These are phyloP conservation scores for Rhinatrema bivittatum DNA, from an alignment of 2,797 vertebrate species.

Conservation along the genomic window DNA sequence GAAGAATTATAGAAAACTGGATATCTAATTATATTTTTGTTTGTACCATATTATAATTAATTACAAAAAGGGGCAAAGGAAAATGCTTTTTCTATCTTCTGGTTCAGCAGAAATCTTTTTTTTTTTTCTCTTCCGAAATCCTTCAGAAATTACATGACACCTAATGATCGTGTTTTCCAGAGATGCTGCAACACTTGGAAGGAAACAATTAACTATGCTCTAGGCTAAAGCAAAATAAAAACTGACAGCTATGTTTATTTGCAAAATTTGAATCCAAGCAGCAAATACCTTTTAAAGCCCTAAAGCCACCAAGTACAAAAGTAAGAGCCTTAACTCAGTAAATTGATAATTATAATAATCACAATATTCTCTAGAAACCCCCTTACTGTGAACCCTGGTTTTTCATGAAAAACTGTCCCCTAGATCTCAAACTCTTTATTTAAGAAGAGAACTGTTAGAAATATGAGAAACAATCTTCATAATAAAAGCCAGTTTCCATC, in stretches of 20 bases:
- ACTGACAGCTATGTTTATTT: conserved; percentile 30
- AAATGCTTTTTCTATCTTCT: conserved; percentile 19
- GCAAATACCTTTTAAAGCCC: conserved; percentile 10
- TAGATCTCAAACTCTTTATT: too few species aligned
- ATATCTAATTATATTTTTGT: too few species aligned
- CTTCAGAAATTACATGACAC: conserved; percentile 21
- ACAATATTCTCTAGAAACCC: too few species aligned
- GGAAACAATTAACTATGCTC: conserved; percentile 25
- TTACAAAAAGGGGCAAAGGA: too few species aligned
- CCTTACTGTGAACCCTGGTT: too few species aligned
- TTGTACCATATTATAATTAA: too few species aligned
- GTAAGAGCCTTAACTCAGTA: conserved; percentile 13
- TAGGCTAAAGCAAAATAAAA: conserved; percentile 34
- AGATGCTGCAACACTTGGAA: conserved; percentile 22
- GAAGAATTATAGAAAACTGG: too few species aligned
- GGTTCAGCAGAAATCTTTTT: conserved; percentile 15
- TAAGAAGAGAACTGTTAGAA: too few species aligned
- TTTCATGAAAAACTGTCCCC: too few species aligned
- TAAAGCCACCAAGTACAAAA: conserved; percentile 18
- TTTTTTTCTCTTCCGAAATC: conserved; percentile 25
- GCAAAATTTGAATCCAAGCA: conserved; percentile 15
- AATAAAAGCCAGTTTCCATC: too few species aligned
- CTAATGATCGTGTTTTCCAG: conserved; percentile 15
- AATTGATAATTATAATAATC: too few species aligned
- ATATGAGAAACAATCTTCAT: too few species aligned